A percentile compares a stretch with the other conserved stretches of the same genome.
Evolutionary conservation across 2,797 vertebrate species (phyloP).

Genomic region (Denticeps clupeoides): DNA sequence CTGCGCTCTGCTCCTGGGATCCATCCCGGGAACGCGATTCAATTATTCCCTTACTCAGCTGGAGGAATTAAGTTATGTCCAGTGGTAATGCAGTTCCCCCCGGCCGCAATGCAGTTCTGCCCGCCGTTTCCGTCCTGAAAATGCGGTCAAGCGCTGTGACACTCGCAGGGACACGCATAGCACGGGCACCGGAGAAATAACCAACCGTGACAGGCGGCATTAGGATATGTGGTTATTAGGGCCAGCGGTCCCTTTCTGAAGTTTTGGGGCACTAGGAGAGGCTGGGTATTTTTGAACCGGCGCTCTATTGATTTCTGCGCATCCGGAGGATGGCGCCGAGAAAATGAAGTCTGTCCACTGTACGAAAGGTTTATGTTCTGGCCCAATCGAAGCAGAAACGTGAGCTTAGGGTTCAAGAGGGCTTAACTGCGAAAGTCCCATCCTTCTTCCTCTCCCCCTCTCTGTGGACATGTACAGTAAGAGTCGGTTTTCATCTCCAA

Average conservation of each 20-base stretch:
- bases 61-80: conserved; percentile 82
- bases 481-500: conserved; percentile 60
- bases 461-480: conserved; percentile 46
- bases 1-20: conserved; percentile 65
- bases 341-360: conserved; percentile 63
- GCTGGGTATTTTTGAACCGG: conserved; percentile 39
- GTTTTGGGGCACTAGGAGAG: conserved; percentile 13
- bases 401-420: conserved; percentile 53
- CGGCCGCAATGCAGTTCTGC: conserved; percentile 70
- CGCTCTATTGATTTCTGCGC: conserved; percentile 58
- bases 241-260: conserved; percentile 12
- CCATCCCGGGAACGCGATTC: conserved; percentile 81
- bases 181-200: conserved; percentile 9
- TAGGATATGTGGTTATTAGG: conserved; percentile 4
- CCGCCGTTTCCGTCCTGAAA: conserved; percentile 42
- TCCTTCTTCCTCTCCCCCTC: neutral
- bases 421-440: conserved; percentile 10
- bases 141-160: conserved; percentile 18
- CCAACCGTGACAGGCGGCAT: conserved; percentile 13
- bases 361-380: conserved; percentile 61
- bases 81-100: too few species aligned
- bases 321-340: conserved; percentile 59
- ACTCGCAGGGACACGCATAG: conserved; percentile 4
- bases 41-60: conserved; percentile 88
- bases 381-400: conserved; percentile 53